phyloP scores from a whole-genome alignment of 2,797 vertebrate genomes.

The Esox lucius region DNA sequence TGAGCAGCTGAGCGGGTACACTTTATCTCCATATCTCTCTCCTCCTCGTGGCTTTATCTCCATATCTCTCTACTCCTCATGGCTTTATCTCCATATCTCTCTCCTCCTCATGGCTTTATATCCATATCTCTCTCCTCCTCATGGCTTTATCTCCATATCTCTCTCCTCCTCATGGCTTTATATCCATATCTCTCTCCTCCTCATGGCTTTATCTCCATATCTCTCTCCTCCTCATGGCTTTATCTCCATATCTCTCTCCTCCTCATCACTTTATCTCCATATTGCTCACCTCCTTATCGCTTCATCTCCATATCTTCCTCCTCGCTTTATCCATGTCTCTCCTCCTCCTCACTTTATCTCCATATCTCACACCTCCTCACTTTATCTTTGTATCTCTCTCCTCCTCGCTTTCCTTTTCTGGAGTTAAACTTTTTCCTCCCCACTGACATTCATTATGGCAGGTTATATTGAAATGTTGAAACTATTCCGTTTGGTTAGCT shows the following conservation, averaged over 20 bases:
- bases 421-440: background rate
- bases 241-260: background rate
- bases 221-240: background rate
- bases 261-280: background rate
- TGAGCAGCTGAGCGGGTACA: slow-evolving; percentile 79
- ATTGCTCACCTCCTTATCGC: background rate
- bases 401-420: background rate
- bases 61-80: background rate
- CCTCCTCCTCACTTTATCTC: background rate
- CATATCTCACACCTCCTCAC: background rate
- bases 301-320: background rate
- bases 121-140: background rate
- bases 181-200: too few species aligned
- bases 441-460: background rate
- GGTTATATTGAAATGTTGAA: background rate
- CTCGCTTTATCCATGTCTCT: background rate
- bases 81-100: too few species aligned
- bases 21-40: background rate
- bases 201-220: too few species aligned
- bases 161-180: background rate
- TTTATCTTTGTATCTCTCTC: background rate
- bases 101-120: background rate
- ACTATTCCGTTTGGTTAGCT: background rate
- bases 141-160: background rate
- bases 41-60: background rate